A percentile compares a stretch with the other conserved stretches of the same genome.
These are phyloP conservation scores for Anagyrus pseudococci DNA, from an alignment of 2,888 invertebrate species.

Conservation along the genomic window DNA sequence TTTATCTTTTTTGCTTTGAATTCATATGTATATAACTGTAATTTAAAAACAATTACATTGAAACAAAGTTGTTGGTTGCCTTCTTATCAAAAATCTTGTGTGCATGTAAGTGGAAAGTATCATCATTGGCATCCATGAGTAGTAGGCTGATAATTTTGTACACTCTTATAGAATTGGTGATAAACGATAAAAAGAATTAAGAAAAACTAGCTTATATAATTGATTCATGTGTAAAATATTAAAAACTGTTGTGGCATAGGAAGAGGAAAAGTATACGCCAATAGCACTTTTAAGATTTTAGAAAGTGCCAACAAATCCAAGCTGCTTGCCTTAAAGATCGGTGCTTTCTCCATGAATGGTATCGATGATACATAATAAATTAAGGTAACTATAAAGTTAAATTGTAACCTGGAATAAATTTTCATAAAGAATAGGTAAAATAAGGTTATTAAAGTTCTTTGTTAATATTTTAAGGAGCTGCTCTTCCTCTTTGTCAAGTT, in stretches of 20 bases:
- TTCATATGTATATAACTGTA: conserved; percentile 24
- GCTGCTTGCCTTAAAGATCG: conserved; percentile 36
- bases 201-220: conserved; percentile 45
- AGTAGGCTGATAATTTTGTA: conserved; percentile 55
- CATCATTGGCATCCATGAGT: conserved; percentile 46
- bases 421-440: conserved; percentile 40
- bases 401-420: conserved; percentile 36
- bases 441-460: conserved; percentile 46
- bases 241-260: conserved; percentile 34
- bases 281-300: conserved; percentile 30
- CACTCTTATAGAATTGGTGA: conserved; percentile 50
- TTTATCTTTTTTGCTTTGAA: conserved; percentile 33
- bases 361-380: conserved; percentile 43
- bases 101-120: conserved; percentile 48
- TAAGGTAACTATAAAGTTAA: conserved; percentile 43
- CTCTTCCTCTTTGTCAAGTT: conserved; percentile 59
- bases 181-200: conserved; percentile 37
- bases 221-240: conserved; percentile 49
- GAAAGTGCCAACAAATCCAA: conserved; percentile 39
- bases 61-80: conserved; percentile 27
- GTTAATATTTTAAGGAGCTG: conserved; percentile 54
- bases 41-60: conserved; percentile 25
- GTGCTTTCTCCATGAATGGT: conserved; percentile 42
- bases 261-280: conserved; percentile 36
- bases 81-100: conserved; percentile 25